A percentile compares a stretch with the other conserved stretches of the same genome.
These are phyloP conservation scores for Willisornis vidua DNA, from an alignment of 2,113 vertebrate species.

Conservation along the genomic window DNA sequence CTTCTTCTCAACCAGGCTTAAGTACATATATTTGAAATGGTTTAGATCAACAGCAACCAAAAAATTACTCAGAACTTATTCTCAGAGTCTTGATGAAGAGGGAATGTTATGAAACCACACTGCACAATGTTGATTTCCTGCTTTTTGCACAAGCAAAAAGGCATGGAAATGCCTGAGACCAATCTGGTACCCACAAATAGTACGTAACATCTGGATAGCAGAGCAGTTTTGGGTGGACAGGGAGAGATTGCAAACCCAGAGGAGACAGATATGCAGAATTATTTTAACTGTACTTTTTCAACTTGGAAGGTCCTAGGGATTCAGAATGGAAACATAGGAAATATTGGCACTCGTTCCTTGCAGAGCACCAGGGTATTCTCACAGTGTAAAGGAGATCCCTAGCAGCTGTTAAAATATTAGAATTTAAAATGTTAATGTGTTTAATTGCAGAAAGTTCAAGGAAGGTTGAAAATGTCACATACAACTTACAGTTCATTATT, in stretches of 20 bases:
- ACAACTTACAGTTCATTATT: constrained; percentile 24
- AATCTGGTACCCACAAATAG: neutral
- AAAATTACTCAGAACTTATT: neutral
- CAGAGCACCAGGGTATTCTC: neutral
- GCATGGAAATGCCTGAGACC: neutral
- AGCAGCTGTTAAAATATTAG: constrained; percentile 6
- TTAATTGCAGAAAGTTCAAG: constrained; percentile 7
- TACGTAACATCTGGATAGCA: neutral
- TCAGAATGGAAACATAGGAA: neutral
- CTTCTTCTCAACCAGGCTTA: neutral
- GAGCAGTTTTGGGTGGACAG: neutral
- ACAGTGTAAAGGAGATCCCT: neutral
- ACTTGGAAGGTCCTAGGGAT: neutral
- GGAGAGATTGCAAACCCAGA: neutral
- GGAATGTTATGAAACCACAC: neutral
- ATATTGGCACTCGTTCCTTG: neutral
- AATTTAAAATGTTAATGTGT: constrained; percentile 14
- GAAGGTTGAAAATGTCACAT: neutral
- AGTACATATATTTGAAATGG: neutral
- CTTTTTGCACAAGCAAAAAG: neutral
- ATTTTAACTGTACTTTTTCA: neutral
- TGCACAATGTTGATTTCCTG: neutral
- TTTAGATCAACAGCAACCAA: neutral
- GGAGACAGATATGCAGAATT: neutral
- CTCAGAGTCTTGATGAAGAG: neutral